Conservation (phyloP, 2,113 vertebrate species). For the Psilopogon haemacephalus region DNA sequence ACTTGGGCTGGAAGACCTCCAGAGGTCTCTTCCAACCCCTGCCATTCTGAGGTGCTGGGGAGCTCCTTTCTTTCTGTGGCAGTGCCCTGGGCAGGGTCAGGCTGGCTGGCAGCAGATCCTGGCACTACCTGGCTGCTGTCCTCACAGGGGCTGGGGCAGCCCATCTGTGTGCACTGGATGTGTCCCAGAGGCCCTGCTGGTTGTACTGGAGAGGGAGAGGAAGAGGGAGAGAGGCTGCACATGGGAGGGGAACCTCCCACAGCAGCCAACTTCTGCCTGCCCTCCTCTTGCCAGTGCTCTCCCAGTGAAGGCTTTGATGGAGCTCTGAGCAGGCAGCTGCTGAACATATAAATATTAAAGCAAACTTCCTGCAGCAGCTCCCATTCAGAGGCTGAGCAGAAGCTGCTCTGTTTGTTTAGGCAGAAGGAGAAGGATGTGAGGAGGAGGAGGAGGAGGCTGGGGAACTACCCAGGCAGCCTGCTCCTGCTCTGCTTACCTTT, state of each 20-base stretch:
- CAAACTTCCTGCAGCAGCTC: constrained; percentile 66
- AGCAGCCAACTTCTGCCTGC: constrained; percentile 20
- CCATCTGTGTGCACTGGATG: constrained; percentile 71
- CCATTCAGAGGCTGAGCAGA: constrained; percentile 66
- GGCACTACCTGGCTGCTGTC: not conserved
- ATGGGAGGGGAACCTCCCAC: not conserved
- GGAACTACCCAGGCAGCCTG: not conserved
- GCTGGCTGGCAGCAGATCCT: not conserved
- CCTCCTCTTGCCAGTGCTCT: constrained; percentile 45
- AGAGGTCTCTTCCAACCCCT: too few species aligned
- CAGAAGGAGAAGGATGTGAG: not conserved
- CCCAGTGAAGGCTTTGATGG: constrained; percentile 67
- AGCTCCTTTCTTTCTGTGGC: not conserved
- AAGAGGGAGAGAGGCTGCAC: not conserved
- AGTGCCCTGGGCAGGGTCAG: not conserved
- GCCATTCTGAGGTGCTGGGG: not conserved
- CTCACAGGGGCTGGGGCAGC: constrained; percentile 4
- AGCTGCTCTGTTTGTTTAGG: constrained; percentile 68
- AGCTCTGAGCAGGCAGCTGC: constrained; percentile 57
- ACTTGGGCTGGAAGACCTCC: accelerated
- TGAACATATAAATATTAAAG: constrained; percentile 74
- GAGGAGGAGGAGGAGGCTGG: not conserved
- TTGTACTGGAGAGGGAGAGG: not conserved
- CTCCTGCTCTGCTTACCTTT: not conserved
- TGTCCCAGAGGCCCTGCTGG: constrained; percentile 46